A percentile compares a stretch with the other conserved stretches of the same genome.
Conservation (phyloP, 2,113 vertebrate genomes). For the Alethe castanea region DNA sequence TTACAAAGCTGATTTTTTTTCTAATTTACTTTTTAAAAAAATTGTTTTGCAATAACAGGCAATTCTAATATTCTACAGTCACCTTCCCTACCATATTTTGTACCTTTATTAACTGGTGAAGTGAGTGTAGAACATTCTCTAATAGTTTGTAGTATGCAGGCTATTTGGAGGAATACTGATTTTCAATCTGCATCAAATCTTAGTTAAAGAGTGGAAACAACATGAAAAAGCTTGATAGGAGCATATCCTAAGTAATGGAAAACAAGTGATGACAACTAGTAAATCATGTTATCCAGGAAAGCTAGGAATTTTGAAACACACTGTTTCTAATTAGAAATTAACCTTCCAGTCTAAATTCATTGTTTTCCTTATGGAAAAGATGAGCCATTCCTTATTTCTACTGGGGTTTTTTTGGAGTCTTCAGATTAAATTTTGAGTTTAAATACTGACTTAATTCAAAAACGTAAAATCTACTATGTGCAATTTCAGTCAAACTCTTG, state of each 20-base stretch:
- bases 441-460: background rate
- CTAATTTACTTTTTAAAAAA: background rate
- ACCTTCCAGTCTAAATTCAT: background rate
- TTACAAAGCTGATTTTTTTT: background rate
- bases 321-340: background rate
- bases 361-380: background rate
- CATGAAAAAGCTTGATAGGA: accelerated
- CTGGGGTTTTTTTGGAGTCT: background rate
- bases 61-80: background rate
- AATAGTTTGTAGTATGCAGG: background rate
- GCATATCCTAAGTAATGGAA: background rate
- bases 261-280: background rate
- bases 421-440: background rate
- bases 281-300: background rate
- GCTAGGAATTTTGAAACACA: background rate
- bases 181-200: background rate
- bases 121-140: background rate
- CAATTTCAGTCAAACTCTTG: background rate
- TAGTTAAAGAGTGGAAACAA: background rate
- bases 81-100: background rate
- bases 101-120: background rate
- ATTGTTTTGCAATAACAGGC: background rate
- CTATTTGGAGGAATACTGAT: background rate
- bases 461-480: background rate
- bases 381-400: background rate